These are phyloP conservation scores for Antennarius maculatus DNA, from an alignment of 2,797 vertebrate species.

Conservation along the genomic window DNA sequence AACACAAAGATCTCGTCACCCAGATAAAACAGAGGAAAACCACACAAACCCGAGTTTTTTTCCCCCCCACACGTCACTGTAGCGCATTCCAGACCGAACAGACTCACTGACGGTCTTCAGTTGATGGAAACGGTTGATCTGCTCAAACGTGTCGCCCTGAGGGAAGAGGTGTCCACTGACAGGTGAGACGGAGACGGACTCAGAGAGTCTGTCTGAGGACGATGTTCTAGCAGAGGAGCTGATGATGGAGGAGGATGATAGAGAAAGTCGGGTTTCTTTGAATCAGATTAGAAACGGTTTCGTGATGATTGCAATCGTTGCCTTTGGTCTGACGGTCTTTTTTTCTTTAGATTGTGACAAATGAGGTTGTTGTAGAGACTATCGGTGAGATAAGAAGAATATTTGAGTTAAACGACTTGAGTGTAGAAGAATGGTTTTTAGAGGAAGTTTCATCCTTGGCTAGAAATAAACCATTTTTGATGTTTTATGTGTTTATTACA, in stretches of 20 bases:
- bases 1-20: background rate
- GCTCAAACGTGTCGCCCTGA: rapidly evolving
- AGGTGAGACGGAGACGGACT: slow-evolving; percentile 26
- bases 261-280: rapidly evolving
- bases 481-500: background rate
- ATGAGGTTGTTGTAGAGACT: background rate
- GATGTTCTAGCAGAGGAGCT: background rate
- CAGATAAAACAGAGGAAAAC: slow-evolving; percentile 21
- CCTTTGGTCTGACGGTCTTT: background rate
- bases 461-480: background rate
- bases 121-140: background rate
- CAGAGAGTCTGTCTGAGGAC: background rate
- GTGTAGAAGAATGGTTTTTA: too few species aligned
- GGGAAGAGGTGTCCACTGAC: background rate
- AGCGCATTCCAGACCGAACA: background rate
- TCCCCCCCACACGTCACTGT: slow-evolving; percentile 7
- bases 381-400: too few species aligned
- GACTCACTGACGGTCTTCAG: background rate
- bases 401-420: too few species aligned
- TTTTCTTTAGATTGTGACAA: background rate
- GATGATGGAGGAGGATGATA: background rate
- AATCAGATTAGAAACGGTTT: background rate
- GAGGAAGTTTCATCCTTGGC: too few species aligned
- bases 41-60: slow-evolving; percentile 30
- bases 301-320: too few species aligned